A percentile compares a stretch with the other conserved stretches of the same genome.
Conservation (phyloP, 2,113 vertebrate genomes). For the Corythornis madagascariensis region DNA sequence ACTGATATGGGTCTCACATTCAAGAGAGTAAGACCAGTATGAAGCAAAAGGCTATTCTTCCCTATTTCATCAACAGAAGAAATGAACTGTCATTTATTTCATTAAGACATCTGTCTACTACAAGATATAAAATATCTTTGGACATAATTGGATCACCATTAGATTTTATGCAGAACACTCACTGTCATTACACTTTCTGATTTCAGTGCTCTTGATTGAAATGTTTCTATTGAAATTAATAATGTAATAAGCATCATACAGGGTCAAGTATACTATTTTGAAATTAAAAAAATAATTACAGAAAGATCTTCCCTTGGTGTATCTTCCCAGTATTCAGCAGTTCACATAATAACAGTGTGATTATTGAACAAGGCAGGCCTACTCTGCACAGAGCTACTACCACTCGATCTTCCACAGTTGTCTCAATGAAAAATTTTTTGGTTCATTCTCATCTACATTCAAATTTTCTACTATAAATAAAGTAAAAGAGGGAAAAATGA, state of each 20-base stretch:
- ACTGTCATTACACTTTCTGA: not conserved
- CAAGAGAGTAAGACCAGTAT: not conserved
- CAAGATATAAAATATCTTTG: not conserved
- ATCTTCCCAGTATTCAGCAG: not conserved
- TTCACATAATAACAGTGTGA: not conserved
- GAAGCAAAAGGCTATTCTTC: not conserved
- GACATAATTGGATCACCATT: not conserved
- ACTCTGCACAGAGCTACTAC: not conserved
- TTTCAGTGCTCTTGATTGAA: not conserved
- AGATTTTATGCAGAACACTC: not conserved
- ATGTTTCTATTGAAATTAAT: not conserved
- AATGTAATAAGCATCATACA: not conserved
- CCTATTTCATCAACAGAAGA: not conserved
- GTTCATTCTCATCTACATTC: not conserved
- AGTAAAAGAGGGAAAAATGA: not conserved
- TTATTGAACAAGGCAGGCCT: not conserved
- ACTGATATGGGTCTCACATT: not conserved
- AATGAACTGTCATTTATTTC: not conserved
- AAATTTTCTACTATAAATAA: not conserved
- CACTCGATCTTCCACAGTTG: not conserved
- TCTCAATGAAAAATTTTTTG: not conserved
- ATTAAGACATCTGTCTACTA: not conserved
- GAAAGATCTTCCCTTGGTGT: not conserved
- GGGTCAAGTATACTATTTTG: not conserved
- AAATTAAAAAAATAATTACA: not conserved